phyloP scores from a whole-genome alignment of 2,113 vertebrate genomes.

The Hemiscyllium ocellatum region DNA sequence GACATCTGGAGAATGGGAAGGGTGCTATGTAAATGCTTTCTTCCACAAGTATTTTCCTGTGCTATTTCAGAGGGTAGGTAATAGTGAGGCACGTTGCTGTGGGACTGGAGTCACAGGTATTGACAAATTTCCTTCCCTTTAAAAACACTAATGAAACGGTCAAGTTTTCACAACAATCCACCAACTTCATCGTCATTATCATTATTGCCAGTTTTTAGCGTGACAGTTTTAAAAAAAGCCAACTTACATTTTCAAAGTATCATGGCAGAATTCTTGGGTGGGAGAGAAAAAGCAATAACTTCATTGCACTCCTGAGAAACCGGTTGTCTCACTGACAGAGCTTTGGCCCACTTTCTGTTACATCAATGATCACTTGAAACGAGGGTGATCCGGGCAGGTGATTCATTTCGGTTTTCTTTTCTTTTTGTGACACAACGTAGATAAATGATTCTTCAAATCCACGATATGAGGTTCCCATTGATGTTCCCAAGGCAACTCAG shows the following conservation, averaged over 20 bases:
- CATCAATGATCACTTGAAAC: background rate
- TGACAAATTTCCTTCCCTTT: background rate
- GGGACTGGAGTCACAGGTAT: background rate
- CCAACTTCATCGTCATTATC: background rate
- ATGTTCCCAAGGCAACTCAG: slow-evolving; percentile 54
- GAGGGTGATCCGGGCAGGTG: background rate
- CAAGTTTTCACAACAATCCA: background rate
- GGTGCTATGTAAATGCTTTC: background rate
- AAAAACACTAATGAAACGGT: background rate
- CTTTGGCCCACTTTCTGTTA: background rate
- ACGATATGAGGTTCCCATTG: slow-evolving; percentile 67
- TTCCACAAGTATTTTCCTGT: background rate
- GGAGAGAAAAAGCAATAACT: background rate
- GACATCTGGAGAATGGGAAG: background rate
- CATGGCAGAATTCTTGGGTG: background rate
- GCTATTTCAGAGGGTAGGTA: too few species aligned
- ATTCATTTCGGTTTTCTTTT: background rate
- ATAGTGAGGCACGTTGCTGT: background rate
- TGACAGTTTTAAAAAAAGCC: background rate
- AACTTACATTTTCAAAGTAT: background rate
- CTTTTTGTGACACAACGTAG: slow-evolving; percentile 44
- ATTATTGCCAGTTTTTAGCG: background rate
- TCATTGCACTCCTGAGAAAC: background rate
- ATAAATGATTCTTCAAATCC: slow-evolving; percentile 59
- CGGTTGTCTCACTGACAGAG: background rate